Evolutionary conservation across 1,140 invertebrate genomes (phyloP).

Genomic region (Drosophila sucinea): DNA sequence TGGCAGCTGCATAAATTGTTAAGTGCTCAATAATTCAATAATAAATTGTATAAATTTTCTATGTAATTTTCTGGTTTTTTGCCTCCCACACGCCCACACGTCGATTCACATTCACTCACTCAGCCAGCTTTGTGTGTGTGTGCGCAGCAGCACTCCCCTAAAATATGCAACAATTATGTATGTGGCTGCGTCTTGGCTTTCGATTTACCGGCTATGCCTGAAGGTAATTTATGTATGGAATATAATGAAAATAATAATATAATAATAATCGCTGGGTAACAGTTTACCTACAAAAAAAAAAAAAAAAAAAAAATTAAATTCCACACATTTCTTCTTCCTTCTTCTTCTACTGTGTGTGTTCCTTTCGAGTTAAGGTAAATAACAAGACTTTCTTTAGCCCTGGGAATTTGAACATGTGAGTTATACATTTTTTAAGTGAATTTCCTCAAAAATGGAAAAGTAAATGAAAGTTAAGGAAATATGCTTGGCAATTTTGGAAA

Average conservation of each 20-base stretch:
- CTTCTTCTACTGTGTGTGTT: background rate
- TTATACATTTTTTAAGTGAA: slow-evolving; percentile 1
- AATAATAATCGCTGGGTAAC: slow-evolving; percentile 49
- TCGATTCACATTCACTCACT: no score
- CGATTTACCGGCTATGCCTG: slow-evolving; percentile 43
- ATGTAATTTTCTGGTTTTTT: slow-evolving; percentile 14
- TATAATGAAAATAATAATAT: slow-evolving; percentile 74
- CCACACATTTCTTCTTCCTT: background rate
- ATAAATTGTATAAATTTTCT: slow-evolving; percentile 60
- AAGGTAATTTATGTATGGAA: slow-evolving; percentile 66
- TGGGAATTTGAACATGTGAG: slow-evolving; percentile 17
- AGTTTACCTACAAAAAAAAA: slow-evolving; percentile 1
- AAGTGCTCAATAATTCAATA: slow-evolving; percentile 77
- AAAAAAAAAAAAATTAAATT: background rate
- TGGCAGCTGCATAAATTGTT: slow-evolving; percentile 75
- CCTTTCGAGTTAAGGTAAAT: background rate
- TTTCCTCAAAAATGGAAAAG: background rate
- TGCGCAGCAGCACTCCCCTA: slow-evolving; percentile 31
- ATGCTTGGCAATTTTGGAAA: background rate
- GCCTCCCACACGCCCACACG: background rate
- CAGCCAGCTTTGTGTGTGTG: slow-evolving; percentile 35
- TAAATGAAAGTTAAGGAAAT: background rate
- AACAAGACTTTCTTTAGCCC: background rate
- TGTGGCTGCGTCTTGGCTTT: slow-evolving; percentile 41
- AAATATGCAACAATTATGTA: slow-evolving; percentile 78